Evolutionary conservation across 64 coral and sea anemone species (phyloP), one percentile per base, ranked within the genome.

Genomic region (Platygyra sinensis): DNA sequence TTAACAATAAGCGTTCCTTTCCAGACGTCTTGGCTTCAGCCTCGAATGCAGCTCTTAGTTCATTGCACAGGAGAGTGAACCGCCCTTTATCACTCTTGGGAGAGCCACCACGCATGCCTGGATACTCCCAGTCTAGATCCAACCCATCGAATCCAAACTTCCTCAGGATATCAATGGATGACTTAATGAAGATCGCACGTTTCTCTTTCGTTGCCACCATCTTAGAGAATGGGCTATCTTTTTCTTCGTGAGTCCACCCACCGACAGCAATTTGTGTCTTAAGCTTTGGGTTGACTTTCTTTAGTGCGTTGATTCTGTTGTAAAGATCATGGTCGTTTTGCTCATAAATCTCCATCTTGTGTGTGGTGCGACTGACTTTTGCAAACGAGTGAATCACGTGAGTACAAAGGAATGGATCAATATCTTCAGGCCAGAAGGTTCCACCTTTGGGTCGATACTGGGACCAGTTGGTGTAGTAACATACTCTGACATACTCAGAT

Each of bases 401-500:
- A 24, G 90, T 92, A 32, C 90, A 92, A 7, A 92, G 90, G 17
- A 38, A 73, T 0, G 90, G 91, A 60, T 93, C 91, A 49, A 93
- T 93, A 22, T 93, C 85, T 42, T 93, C 91, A 36, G 91, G 91
- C 81, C 73, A 80, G 75, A 92, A 92, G 0, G 81, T 92, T 8
- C 90, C 90, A 29, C 81, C 82, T 87, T 87, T 87, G 14, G 90
- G 90, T 52, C 90, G 86, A 30, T 92, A 92, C 38, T 92, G 90
- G 24, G 83, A 86, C 90, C 90, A 92, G 83, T 92, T 92, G 36
- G 90, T 92, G 63, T 92, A 92, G 64, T 93, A 93, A 80, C 91
- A 93, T 63, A 77, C 77, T 27, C 91, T 75, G 11, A 93, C 86
- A 30, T 93, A 93, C 24, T 92, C 90, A 33, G 72, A 86, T 39